Base-by-base conservation (phyloP, 2,888 invertebrate genomes). In the Eupeodes luniger region DNA sequence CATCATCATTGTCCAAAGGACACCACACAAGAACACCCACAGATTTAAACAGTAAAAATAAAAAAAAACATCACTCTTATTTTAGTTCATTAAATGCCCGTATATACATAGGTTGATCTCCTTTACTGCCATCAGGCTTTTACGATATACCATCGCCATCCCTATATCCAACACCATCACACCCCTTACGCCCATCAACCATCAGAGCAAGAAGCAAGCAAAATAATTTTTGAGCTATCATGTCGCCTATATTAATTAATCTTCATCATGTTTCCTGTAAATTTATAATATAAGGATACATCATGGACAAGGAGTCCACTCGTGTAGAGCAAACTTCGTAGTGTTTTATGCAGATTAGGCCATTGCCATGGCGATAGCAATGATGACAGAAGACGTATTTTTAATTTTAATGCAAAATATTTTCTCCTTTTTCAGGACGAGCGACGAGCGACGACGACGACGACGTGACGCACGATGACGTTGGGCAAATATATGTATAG, bases 171-270 rank as follows among this genome's bases (percentile, higher is more conserved):
- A 6, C 2, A 7, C 36, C 40, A 40, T 27, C 27, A 2, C 2
- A 27, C 27, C 27, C 27, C 2, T 2, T 27, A 2, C 27, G 27
- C 27, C 1, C 27, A 27, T 27, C 27, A 27, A 27, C 27, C 27
- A 27, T 5, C 40, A 9, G 40, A 40, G 14, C 14, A 27, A 57
- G 55, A 19, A 57, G 57, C 1, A 62, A 16, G 62, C 2, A 62
- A 44, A 40, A 62, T 40, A 16, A 62, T 62, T 16, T 40, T 44
- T 44, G 62, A 62, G 62, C 16, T 62, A 40, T 36, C n/a, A 40
- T 62, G 62, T 62, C 40, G 40, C 16, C 16, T 44, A 40, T 44
- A 40, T 44, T 62, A 62, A 62, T 62, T 62, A 59, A 59, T 59
- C 59, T 59, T 59, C 59, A 59, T 59, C 59, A 59, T 59, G 59